Evolutionary conservation across 2,113 vertebrate species (phyloP), one percentile per base, ranked within the genome.

Genomic region (Pachyramphus minor): DNA sequence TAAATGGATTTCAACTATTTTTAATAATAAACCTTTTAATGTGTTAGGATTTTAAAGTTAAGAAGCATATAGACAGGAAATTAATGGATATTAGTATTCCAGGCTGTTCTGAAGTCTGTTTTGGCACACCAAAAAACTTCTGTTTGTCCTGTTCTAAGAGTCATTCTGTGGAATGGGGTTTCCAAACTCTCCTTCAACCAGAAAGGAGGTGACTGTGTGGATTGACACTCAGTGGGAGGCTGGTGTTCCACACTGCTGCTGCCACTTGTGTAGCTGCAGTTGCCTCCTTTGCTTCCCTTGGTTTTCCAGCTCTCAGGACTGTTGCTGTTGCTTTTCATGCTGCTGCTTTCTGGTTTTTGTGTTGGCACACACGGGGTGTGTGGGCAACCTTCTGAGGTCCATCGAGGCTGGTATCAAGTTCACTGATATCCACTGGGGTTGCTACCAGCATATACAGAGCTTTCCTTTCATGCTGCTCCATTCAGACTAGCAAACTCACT

Each of bases 351-450:
- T 6, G 0, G 37, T 64, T 19, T 52, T 71, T 12, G 3, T 27
- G 18, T 11, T 47, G 30, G 62, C 24, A 37, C 28, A 3, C 7
- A 0, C 1, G 4, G 14, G 2, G 1, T 30, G 22, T 0, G 2
- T 41, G 44, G 20, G 19, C 27, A 47, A 10, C 37, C 21, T 59
- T 59, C 60, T 82, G 37, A 62, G 58, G 24, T 27, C 31, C 8
- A 3, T 33, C 72, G 39, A 44, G 53, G 9, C 16, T 58, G 24
- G 4, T 39, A 55, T 37, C 28, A 27, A 20, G 14, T 21, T 73
- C 31, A 27, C 3, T 37, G 23, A 45, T 56, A 42, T 6, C 21
- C 17, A 3, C 42, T 59, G 25, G 53, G 49, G 42, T 22, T 72
- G 8, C 5, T 27, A 8, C 3, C 12, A 42, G 45, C 8, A 1